Evolutionary conservation across 2,797 vertebrate genomes (phyloP).

Genomic region (Prunella strophiata): DNA sequence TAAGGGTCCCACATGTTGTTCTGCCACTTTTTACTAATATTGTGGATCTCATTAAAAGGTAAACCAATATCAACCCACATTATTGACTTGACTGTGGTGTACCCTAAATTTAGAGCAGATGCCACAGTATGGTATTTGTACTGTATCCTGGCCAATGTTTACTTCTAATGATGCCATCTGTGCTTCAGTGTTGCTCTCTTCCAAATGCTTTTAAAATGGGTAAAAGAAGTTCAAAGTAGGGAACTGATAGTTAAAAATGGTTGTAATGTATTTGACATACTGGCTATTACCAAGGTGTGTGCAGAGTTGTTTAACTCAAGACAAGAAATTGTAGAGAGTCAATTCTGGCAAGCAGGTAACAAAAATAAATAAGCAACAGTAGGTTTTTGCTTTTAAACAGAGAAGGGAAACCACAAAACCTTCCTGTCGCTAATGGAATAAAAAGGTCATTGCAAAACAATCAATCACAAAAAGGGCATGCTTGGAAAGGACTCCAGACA

Average conservation of each 20-base stretch:
- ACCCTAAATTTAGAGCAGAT: slow-evolving; percentile 25
- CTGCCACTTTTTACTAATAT: neutral
- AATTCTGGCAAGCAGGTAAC: neutral
- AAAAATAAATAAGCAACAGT: neutral
- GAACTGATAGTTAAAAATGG: neutral
- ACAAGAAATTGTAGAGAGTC: neutral
- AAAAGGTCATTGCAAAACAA: neutral
- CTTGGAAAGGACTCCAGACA: neutral
- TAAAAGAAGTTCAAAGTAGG: neutral
- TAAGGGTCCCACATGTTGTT: neutral
- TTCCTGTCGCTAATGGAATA: neutral
- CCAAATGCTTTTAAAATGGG: neutral
- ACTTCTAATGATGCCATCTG: neutral
- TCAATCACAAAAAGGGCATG: neutral
- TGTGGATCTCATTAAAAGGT: slow-evolving; percentile 34
- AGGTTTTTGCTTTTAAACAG: neutral
- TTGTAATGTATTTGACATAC: neutral
- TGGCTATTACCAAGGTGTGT: neutral
- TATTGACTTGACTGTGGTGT: slow-evolving; percentile 17
- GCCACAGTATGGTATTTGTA: slow-evolving; percentile 29
- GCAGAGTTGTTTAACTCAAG: neutral
- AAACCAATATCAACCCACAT: slow-evolving; percentile 28
- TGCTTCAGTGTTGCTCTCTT: neutral
- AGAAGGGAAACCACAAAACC: neutral
- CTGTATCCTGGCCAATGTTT: slow-evolving; percentile 31